A percentile compares a stretch with the other conserved stretches of the same genome.
phyloP scores from a whole-genome alignment of 2,888 invertebrate species.

The Bhutanitis thaidina region DNA sequence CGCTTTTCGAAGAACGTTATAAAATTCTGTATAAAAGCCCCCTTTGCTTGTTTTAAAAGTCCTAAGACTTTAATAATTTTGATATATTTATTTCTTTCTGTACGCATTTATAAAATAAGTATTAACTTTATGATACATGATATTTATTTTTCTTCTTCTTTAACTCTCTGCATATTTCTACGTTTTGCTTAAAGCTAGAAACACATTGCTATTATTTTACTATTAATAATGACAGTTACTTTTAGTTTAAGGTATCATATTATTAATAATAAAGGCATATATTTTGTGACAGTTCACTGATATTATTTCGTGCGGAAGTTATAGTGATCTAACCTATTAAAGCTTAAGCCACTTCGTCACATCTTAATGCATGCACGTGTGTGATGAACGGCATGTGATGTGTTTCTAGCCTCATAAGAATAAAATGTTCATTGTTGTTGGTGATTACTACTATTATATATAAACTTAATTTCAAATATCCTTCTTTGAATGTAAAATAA shows the following conservation, averaged over 20 bases:
- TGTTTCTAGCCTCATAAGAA: conserved; percentile 7
- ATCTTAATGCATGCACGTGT: too few species aligned
- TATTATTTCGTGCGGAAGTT: too few species aligned
- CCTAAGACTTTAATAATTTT: conserved; percentile 12
- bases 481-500: too few species aligned
- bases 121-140: conserved; percentile 1
- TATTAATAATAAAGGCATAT: too few species aligned
- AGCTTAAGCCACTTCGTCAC: too few species aligned
- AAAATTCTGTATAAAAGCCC: conserved; percentile 24
- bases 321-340: too few species aligned
- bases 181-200: conserved; percentile 5
- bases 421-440: conserved; percentile 20
- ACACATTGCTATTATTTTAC: neutral
- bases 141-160: conserved; percentile 15
- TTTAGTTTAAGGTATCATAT: too few species aligned
- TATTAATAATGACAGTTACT: too few species aligned
- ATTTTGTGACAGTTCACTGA: too few species aligned
- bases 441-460: too few species aligned
- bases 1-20: neutral
- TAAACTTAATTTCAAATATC: neutral
- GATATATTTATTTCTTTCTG: conserved; percentile 21
- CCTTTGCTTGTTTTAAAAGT: conserved; percentile 23
- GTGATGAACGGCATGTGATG: too few species aligned
- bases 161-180: conserved; percentile 3
- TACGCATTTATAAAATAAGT: conserved; percentile 21